These are phyloP conservation scores for Saxidomus purpurata DNA, from an alignment of 1,140 invertebrate species.

Conservation along the genomic window DNA sequence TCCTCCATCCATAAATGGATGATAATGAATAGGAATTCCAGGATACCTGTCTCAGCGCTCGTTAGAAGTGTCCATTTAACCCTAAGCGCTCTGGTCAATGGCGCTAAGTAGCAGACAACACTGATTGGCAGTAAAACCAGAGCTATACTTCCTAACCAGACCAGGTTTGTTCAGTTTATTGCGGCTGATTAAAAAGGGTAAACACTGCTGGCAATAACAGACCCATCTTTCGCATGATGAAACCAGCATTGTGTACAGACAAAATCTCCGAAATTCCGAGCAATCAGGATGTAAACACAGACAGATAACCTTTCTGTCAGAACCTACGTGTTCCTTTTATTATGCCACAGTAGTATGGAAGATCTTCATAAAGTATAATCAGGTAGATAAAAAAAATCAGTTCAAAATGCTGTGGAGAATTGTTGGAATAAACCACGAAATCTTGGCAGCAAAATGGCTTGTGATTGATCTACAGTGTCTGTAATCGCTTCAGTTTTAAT, in stretches of 20 bases:
- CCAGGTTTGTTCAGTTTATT: constrained; percentile 1
- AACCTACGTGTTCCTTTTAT: constrained; percentile 4
- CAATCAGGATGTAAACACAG: not conserved
- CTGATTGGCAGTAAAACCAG: not conserved
- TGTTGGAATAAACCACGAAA: not conserved
- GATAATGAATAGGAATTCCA: too few relatives aligned
- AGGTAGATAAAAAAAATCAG: not conserved
- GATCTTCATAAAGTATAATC: not conserved
- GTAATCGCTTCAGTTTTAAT: constrained; percentile 15
- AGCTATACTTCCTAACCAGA: not conserved
- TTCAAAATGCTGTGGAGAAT: not conserved
- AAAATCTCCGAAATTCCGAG: not conserved
- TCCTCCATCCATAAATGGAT: too few relatives aligned
- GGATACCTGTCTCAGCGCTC: too few relatives aligned
- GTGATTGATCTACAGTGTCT: constrained; percentile 12
- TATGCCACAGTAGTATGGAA: not conserved
- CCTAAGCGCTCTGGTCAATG: not conserved
- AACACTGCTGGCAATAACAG: not conserved
- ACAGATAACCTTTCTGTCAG: constrained; percentile 7
- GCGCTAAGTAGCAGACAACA: not conserved
- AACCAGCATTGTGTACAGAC: not conserved
- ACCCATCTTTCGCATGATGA: not conserved
- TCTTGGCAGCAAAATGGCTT: not conserved
- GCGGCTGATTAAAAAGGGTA: not conserved
- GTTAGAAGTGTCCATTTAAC: too few relatives aligned